Conservation (phyloP, 2,797 vertebrate genomes). For the Pteronotus mesoamericanus region DNA sequence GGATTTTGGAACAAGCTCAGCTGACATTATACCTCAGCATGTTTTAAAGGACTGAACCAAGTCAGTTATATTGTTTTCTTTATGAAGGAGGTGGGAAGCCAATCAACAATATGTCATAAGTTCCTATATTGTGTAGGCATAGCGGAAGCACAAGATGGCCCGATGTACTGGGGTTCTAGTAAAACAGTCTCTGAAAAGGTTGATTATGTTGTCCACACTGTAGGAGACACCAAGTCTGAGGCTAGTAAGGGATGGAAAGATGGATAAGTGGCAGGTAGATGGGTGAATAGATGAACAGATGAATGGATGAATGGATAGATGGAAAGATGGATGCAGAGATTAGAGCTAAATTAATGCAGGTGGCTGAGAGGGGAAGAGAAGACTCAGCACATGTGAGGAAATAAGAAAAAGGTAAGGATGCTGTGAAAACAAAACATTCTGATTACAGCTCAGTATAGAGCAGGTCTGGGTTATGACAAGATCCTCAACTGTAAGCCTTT, state of each 20-base stretch:
- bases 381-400: background rate
- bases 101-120: background rate
- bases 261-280: background rate
- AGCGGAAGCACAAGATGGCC: background rate
- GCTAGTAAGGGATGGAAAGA: background rate
- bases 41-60: background rate
- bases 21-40: background rate
- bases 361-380: background rate
- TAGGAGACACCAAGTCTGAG: background rate
- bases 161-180: background rate
- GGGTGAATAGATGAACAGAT: no score
- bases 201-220: background rate
- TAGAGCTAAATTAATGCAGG: background rate
- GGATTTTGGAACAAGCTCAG: background rate
- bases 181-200: background rate
- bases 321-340: background rate
- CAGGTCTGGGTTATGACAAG: background rate
- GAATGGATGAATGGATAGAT: background rate
- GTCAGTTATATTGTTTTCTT: background rate
- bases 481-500: background rate
- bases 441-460: background rate
- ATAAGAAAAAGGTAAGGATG: background rate
- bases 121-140: background rate
- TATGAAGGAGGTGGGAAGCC: background rate
- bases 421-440: background rate